Evolutionary conservation across 2,113 vertebrate species (phyloP).

Genomic region (Donacobius atricapilla): DNA sequence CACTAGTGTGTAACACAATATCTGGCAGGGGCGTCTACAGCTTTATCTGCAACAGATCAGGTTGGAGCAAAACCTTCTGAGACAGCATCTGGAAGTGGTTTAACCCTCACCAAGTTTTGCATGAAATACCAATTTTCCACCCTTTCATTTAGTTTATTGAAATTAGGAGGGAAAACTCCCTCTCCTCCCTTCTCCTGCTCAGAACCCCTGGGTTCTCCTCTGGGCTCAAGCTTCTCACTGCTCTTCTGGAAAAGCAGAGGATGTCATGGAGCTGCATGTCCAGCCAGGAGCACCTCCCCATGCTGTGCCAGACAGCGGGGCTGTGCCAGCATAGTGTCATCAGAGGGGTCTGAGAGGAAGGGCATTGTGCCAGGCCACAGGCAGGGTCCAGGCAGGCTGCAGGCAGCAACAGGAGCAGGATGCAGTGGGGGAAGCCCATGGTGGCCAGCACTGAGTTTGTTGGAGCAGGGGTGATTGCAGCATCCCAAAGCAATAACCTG

Average conservation of each 20-base stretch:
- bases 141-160: constrained; percentile 59
- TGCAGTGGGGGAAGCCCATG: accelerated
- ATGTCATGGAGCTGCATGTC: background rate
- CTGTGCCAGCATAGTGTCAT: accelerated
- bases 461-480: background rate
- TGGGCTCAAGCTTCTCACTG: background rate
- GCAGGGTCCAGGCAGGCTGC: background rate
- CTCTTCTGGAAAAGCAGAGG: background rate
- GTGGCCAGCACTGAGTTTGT: accelerated
- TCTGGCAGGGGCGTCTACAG: background rate
- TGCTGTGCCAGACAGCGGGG: background rate
- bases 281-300: background rate
- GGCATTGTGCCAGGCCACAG: background rate
- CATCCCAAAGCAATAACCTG: background rate
- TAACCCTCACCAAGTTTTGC: constrained; percentile 44
- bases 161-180: constrained; percentile 38
- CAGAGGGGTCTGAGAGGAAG: background rate
- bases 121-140: constrained; percentile 66
- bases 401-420: background rate
- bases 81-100: constrained; percentile 61
- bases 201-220: background rate
- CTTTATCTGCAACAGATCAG: constrained; percentile 52
- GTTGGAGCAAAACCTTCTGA: constrained; percentile 36
- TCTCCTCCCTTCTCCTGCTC: background rate
- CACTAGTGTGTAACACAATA: background rate